Evolutionary conservation across 2,113 vertebrate species (phyloP), one percentile per base, ranked within the genome.

Genomic region (Aphyosemion australe): DNA sequence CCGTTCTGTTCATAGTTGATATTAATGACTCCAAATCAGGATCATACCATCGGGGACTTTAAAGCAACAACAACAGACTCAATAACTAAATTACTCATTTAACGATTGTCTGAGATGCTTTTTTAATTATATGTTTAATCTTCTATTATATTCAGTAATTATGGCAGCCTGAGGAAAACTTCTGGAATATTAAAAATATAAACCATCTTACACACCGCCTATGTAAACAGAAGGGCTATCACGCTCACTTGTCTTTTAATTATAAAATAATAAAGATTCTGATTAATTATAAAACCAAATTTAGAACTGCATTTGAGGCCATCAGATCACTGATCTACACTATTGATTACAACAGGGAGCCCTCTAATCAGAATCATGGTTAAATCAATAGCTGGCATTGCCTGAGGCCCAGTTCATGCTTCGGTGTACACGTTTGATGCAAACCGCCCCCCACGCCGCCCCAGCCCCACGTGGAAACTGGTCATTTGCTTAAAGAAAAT

Each of bases 331-430:
- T 88, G 90, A 90, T 89, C 68, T 88, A 82, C 74, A 52, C 72
- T 84, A 91, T 90, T 39, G 89, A 91, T 84, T 83, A 70, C 62
- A 82, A 74, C 85, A 74, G 65, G 78, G 84, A 84, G 74, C 78
- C 85, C 68, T 87, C 85, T 90, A 87, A 90, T 90, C 87, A 88
- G 79, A 91, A 90, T 86, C 82, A 87, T 84, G 78, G 84, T 59
- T 70, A 89, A 90, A 91, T 91, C 91, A 84, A 92, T 92, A 87
- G 65, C 68, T 88, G 80, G 86, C 87, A 61, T 66, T 63, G 84
- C 80, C 61, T 78, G 74, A 71, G 74, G 86, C 74, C 82, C 78
- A 67, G 80, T 84, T 84, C 87, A 88, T 87, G 90, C 84, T 80
- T 80, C 85, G 80, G 74, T 81, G 82, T 88, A 77, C 84, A 80